Conservation (phyloP, 1,140 invertebrate genomes). For the Leptinotarsa undecemlineata region DNA sequence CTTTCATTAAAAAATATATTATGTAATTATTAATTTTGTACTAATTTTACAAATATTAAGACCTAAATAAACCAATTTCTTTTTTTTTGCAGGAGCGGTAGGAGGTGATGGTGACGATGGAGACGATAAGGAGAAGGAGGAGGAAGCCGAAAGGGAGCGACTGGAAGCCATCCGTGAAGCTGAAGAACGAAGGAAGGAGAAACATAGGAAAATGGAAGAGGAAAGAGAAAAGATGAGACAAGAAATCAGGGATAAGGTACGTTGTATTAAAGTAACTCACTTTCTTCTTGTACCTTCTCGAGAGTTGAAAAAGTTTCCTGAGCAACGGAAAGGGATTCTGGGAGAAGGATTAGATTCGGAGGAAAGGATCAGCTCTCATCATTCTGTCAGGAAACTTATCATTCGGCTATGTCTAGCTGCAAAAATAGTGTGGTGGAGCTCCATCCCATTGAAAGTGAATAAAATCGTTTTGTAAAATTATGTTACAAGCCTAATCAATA, state of each 20-base stretch:
- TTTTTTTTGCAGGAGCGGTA: conserved; percentile 71
- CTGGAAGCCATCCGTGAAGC: conserved; percentile 91
- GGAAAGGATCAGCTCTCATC: neutral
- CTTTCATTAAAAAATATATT: too few species aligned
- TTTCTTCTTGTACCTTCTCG: neutral
- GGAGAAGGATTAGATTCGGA: neutral
- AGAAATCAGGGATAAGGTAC: conserved; percentile 96
- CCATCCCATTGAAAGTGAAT: neutral
- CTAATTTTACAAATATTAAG: too few species aligned
- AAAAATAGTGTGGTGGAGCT: too few species aligned
- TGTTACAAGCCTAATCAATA: neutral
- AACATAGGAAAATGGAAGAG: conserved; percentile 97
- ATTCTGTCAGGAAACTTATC: neutral
- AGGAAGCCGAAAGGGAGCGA: conserved; percentile 91
- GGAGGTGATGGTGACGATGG: conserved; percentile 87
- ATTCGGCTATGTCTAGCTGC: neutral
- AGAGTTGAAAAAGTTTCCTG: neutral
- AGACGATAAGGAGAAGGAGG: conserved; percentile 92
- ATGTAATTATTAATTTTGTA: too few species aligned
- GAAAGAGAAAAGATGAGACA: conserved; percentile 97
- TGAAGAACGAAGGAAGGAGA: conserved; percentile 93
- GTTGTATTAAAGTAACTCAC: conserved; percentile 28
- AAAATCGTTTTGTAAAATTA: neutral
- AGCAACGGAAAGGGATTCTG: neutral
- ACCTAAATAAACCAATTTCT: too few species aligned